phyloP scores from a whole-genome alignment of 1,140 invertebrate species.

The Hyles vespertilio region DNA sequence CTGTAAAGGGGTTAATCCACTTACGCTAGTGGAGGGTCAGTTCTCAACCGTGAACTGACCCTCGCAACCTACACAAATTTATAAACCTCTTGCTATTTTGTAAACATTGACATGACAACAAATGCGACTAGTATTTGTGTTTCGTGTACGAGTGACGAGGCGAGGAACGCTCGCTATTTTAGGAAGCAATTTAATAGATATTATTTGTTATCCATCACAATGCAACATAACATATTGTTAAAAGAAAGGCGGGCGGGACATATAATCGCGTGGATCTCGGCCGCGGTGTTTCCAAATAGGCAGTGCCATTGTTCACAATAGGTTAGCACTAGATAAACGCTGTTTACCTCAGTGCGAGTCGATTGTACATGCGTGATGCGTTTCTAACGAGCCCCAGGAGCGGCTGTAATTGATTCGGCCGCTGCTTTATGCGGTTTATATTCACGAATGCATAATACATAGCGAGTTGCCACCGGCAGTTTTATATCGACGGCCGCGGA shows the following conservation, averaged over 20 bases:
- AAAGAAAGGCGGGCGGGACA: slow-evolving; percentile 3
- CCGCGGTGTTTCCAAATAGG: slow-evolving; percentile 54
- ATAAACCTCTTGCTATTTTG: slow-evolving; percentile 5
- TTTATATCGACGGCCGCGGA: too few relatives aligned
- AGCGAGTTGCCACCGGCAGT: slow-evolving; percentile 21
- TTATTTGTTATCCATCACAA: slow-evolving; percentile 1
- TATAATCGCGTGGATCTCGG: slow-evolving; percentile 13
- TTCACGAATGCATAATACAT: slow-evolving; percentile 74
- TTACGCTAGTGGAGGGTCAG: slow-evolving; percentile 39
- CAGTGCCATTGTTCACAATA: slow-evolving; percentile 58
- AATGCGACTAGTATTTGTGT: too few relatives aligned
- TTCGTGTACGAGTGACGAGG: too few relatives aligned
- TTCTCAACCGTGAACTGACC: slow-evolving; percentile 42
- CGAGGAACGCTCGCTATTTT: not conserved
- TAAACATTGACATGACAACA: too few relatives aligned
- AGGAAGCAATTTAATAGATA: slow-evolving; percentile 5
- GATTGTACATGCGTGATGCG: slow-evolving; percentile 73
- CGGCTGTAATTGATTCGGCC: slow-evolving; percentile 67
- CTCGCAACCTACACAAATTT: slow-evolving; percentile 23
- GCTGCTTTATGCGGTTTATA: slow-evolving; percentile 67
- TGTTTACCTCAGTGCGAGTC: slow-evolving; percentile 53
- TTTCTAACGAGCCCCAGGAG: slow-evolving; percentile 65
- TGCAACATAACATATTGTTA: slow-evolving; percentile 1
- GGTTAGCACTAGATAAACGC: slow-evolving; percentile 63
- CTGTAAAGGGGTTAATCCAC: slow-evolving; percentile 59